Conservation (phyloP, 1,140 invertebrate species). For the Sitobion miscanthi region DNA sequence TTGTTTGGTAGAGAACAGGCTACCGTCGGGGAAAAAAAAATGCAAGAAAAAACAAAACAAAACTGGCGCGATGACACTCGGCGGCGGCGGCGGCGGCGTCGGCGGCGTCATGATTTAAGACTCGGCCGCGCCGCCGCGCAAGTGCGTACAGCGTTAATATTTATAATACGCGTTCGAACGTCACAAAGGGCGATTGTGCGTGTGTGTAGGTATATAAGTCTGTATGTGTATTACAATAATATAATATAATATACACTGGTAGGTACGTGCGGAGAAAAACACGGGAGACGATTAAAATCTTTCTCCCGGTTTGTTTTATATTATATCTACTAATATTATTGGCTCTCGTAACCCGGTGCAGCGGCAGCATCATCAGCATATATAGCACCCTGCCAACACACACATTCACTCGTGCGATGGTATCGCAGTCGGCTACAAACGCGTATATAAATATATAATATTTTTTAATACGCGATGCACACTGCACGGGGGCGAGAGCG, state of each 20-base stretch:
- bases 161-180: constrained; percentile 47
- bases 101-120: constrained; percentile 52
- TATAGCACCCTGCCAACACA: constrained; percentile 36
- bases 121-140: constrained; percentile 20
- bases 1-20: constrained; percentile 20
- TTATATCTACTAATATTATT: constrained; percentile 39
- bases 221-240: constrained; percentile 23
- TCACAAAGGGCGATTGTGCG: constrained; percentile 54
- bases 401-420: not conserved
- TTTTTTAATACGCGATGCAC: not conserved
- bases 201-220: constrained; percentile 16
- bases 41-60: not conserved
- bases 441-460: constrained; percentile 17
- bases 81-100: not conserved
- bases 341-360: constrained; percentile 19
- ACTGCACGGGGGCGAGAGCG: constrained; percentile 15
- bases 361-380: not conserved
- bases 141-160: constrained; percentile 48
- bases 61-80: constrained; percentile 50
- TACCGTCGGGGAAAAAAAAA: constrained; percentile 39
- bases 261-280: not conserved
- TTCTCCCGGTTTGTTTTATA: constrained; percentile 11
- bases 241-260: not conserved
- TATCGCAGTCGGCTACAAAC: constrained; percentile 15
- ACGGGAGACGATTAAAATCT: constrained; percentile 48